Evolutionary conservation across 2,113 vertebrate species (phyloP), one percentile per base, ranked within the genome.

Genomic region (Eolophus roseicapilla): DNA sequence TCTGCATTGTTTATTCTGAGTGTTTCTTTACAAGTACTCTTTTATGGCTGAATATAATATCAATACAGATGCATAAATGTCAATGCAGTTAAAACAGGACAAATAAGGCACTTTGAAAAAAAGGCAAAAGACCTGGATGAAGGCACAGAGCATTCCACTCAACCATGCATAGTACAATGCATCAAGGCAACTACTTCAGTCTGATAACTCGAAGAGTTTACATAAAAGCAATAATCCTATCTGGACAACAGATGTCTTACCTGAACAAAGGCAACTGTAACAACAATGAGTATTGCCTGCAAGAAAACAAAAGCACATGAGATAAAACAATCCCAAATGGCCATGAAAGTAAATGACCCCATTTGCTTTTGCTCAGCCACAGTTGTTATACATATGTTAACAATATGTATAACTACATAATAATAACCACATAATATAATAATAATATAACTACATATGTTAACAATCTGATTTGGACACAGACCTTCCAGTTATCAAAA

Each of bases 211-310:
- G 21, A 81, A 75, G 43, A 73, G 6, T 57, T 46, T 17, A 49
- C 82, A 47, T 87, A 63, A 80, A 85, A 90, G 39, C 79, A 88
- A 43, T 49, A 50, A 84, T 44, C 80, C 83, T 69, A n/a, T 20
- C 52, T 74, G 63, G 49, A 92, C 84, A 96, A 76, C 15, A 91
- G 67, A 52, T 47, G 33, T 88, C 97, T 97, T 95, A 99, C 99
- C 99, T 99, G 99, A 91, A 99, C 99, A 41, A 99, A 99, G 96
- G 99, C 99, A 83, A 99, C 99, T 2, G 99, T 99, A 95, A 99
- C 99, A 12, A 99, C 99, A 9, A 99, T 99, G 91, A 99, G 98
- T 97, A 99, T 99, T 98, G 99, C 99, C 99, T 99, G 96, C 71
- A 93, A 87, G 83, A 88, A 94, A 84, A 90, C 63, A 86, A 37